Evolutionary conservation across 2,888 invertebrate species (phyloP), one percentile per base, ranked within the genome.

Genomic region (Unio delphinus): DNA sequence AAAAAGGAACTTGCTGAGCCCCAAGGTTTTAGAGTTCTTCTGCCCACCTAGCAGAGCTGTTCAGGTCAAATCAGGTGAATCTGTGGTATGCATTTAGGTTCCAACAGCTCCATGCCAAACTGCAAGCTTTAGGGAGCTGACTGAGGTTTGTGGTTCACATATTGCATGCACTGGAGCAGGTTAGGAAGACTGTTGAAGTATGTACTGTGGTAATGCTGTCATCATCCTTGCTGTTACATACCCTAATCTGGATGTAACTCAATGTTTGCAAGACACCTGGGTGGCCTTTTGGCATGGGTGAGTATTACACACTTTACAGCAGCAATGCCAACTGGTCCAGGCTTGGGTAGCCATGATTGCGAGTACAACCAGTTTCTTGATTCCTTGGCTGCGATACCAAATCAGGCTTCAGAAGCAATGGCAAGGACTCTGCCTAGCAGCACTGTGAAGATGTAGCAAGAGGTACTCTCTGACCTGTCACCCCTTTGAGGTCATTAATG

Each of bases 281-380:
- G 65, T 65, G 30, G 65, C 54, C 45, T 65, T 34, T 65, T 65
- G 57, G 65, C n/a, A 64, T 30, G n/a, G 65, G 65, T 5, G 55
- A 65, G 65, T 23, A 65, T 56, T 65, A 65, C 56, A 65, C 55
- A 55, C 23, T 18, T 65, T 54, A 65, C 57, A 65, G 28, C 26
- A 65, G 57, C 26, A 65, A 65, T 55, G 1, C 23, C 65, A 65
- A 56, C 55, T 65, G 65, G 57, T 17, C 65, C 54, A n/a, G 30
- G 11, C 65, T 65, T 58, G 65, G 54, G 45, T 57, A 65, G 23
- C 20, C 20, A 26, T 57, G 30, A 65, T 59, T 26, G 15, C 15
- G 4, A 23, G 23, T 26, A 11, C 18, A 18, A 26, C 59, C 59
- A 23, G 26, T 59, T 18, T 15, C 2, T 15, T 26, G 8, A 23